A percentile compares a stretch with the other conserved stretches of the same genome.
Conservation (phyloP, 2,113 vertebrate species). For the Lamprotornis superbus region DNA sequence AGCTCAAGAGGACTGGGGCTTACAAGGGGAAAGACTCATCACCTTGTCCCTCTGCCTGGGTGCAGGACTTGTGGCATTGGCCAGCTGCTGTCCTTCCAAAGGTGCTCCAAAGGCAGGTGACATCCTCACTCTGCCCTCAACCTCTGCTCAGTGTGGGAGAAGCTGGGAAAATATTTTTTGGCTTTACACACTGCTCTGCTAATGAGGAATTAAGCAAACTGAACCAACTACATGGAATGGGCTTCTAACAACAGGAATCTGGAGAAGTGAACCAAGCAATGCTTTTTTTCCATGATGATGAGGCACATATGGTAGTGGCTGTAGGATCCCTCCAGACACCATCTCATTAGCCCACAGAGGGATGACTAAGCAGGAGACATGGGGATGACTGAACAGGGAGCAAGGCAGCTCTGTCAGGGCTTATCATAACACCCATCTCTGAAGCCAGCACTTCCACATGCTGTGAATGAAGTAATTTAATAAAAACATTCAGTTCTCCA, state of each 20-base stretch:
- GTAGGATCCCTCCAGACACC: background rate
- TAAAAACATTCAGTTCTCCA: background rate
- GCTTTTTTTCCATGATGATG: rapidly evolving
- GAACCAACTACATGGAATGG: background rate
- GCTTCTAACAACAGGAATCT: background rate
- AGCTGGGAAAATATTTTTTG: background rate
- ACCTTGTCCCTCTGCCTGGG: background rate
- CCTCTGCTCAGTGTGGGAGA: background rate
- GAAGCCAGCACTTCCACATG: background rate
- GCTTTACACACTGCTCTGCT: background rate
- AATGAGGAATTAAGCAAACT: background rate
- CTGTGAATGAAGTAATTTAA: background rate
- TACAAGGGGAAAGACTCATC: background rate
- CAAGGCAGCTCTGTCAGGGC: background rate
- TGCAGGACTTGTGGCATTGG: background rate
- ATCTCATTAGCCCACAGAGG: background rate
- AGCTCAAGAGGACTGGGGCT: background rate
- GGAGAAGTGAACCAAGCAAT: background rate
- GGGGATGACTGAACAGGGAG: background rate
- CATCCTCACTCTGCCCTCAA: background rate
- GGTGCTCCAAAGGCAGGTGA: background rate
- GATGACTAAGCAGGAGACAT: background rate
- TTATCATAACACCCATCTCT: background rate
- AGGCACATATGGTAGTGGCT: background rate
- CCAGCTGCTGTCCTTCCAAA: background rate